These are phyloP conservation scores for Aporophyla lueneburgensis DNA, from an alignment of 2,888 invertebrate species.

Conservation along the genomic window DNA sequence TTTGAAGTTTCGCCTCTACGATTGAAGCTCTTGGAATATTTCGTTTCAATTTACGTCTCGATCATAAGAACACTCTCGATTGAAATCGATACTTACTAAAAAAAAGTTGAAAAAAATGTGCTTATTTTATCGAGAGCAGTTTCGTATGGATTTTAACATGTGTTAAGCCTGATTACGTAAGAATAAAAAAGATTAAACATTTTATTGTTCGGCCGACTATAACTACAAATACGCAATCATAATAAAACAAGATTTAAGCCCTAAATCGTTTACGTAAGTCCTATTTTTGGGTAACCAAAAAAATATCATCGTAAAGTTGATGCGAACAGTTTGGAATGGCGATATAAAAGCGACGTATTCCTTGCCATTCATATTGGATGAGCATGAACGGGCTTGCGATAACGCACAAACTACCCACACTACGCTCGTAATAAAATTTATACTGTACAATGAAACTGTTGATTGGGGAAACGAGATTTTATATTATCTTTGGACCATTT, in stretches of 20 bases:
- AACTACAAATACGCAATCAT: conserved; percentile 16
- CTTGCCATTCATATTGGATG: conserved; percentile 78
- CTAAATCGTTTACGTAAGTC: conserved; percentile 24
- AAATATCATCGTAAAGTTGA: conserved; percentile 68
- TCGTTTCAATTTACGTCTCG: conserved; percentile 28
- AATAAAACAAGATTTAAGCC: conserved; percentile 25
- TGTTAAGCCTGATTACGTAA: conserved; percentile 1
- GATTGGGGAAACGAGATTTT: conserved; percentile 53
- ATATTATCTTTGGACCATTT: conserved; percentile 37
- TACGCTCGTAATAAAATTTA: conserved; percentile 57
- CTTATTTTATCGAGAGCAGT: not conserved
- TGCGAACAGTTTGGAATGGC: conserved; percentile 65
- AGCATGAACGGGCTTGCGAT: conserved; percentile 70
- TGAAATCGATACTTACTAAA: not conserved
- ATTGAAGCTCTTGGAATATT: conserved; percentile 44
- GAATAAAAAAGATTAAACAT: conserved; percentile 15
- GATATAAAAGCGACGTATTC: conserved; percentile 68
- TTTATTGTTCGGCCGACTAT: conserved; percentile 5
- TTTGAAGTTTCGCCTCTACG: conserved; percentile 68
- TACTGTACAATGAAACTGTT: conserved; percentile 58
- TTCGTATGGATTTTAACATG: not conserved
- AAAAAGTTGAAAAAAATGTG: not conserved
- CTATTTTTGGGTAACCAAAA: conserved; percentile 41
- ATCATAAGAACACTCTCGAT: conserved; percentile 17
- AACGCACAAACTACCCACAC: conserved; percentile 69